Percentiles rank a stretch among this genome's conserved stretches.
phyloP scores from a whole-genome alignment of 2,113 vertebrate genomes.

The Cairina moschata region DNA sequence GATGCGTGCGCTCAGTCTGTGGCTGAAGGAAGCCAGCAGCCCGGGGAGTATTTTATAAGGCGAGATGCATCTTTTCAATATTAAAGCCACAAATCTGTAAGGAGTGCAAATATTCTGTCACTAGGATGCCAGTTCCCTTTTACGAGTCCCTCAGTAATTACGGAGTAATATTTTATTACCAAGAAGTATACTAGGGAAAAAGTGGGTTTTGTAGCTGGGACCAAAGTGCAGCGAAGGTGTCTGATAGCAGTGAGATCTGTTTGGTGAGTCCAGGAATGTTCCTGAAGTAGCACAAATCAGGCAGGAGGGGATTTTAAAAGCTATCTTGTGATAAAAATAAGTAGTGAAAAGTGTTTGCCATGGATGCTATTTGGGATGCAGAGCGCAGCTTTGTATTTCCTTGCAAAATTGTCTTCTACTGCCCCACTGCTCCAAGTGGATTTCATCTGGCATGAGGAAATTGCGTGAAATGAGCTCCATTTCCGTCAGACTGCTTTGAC shows the following conservation, averaged over 20 bases:
- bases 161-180: conserved; percentile 1
- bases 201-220: neutral
- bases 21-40: neutral
- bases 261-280: neutral
- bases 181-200: neutral
- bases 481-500: neutral
- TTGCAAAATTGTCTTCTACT: neutral
- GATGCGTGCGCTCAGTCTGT: neutral
- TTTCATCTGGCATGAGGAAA: neutral
- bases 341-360: neutral
- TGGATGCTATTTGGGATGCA: neutral
- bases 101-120: neutral
- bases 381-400: neutral
- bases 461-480: neutral
- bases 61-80: conserved; percentile 10
- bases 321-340: neutral
- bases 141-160: conserved; percentile 51
- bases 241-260: neutral
- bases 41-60: conserved; percentile 15
- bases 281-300: neutral
- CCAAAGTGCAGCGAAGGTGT: neutral
- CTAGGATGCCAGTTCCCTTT: neutral
- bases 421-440: rapidly evolving
- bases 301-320: neutral
- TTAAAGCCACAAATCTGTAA: conserved; percentile 58